phyloP scores from a whole-genome alignment of 2,113 vertebrate species.

The Cavia porcellus region DNA sequence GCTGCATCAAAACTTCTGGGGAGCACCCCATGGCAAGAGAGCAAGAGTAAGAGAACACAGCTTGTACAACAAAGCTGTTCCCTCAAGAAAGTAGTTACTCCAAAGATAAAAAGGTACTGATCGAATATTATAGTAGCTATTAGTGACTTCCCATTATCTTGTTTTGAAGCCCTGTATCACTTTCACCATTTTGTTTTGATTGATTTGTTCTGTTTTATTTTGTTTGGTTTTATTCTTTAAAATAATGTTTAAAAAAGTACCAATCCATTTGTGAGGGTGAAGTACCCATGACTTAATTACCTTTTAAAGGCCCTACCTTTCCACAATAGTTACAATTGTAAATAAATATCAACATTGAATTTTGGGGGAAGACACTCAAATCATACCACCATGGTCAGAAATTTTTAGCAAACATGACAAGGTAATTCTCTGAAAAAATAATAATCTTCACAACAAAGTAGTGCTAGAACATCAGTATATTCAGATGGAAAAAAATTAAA shows the following conservation, averaged over 20 bases:
- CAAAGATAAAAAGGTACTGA: background rate
- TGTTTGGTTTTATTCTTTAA: too few relatives aligned
- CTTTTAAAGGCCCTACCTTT: background rate
- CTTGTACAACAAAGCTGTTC: background rate
- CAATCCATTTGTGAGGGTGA: background rate
- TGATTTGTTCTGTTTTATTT: too few relatives aligned
- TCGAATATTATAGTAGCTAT: too few relatives aligned
- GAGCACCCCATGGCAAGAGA: background rate
- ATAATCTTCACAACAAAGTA: background rate
- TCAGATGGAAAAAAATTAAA: background rate
- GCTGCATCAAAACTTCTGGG: background rate
- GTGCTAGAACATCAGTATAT: background rate
- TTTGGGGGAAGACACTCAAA: background rate
- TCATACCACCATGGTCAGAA: too few relatives aligned
- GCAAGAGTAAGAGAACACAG: background rate
- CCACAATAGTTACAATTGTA: background rate
- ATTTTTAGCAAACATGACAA: background rate
- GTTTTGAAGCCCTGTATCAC: too few relatives aligned
- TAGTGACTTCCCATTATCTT: too few relatives aligned
- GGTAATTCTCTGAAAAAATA: background rate
- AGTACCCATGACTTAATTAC: too few relatives aligned
- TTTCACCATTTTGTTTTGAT: too few relatives aligned
- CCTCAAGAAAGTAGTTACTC: background rate
- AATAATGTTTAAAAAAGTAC: background rate
- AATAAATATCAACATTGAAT: background rate